phyloP scores from a whole-genome alignment of 2,113 vertebrate species.

The Crotalus helleri region DNA sequence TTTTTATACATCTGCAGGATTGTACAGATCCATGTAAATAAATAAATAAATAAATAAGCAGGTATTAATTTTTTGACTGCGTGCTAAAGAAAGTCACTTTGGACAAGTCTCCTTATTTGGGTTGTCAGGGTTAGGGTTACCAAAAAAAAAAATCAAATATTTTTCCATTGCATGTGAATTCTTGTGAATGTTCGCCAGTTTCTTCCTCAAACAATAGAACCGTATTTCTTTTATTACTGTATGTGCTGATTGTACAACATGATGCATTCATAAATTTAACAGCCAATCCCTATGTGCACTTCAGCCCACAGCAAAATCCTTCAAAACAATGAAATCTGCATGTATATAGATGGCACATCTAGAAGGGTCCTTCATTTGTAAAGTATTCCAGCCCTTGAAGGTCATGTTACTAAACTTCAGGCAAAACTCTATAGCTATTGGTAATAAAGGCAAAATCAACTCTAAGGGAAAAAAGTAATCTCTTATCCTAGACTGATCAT shows the following conservation, averaged over 20 bases:
- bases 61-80: not conserved
- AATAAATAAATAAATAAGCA: not conserved
- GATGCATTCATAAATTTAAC: not conserved
- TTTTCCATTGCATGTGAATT: not conserved
- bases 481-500: not conserved
- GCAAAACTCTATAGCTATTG: not conserved
- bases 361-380: not conserved
- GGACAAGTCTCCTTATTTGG: not conserved
- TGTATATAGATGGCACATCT: not conserved
- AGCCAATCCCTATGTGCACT: not conserved
- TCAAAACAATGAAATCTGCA: not conserved
- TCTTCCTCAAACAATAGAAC: not conserved
- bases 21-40: not conserved
- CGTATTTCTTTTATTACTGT: not conserved
- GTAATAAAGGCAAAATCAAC: conserved; percentile 23
- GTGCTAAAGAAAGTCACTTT: not conserved
- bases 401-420: not conserved
- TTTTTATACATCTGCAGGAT: not conserved
- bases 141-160: not conserved
- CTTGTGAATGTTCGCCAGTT: not conserved
- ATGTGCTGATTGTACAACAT: not conserved
- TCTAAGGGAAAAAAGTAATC: not conserved
- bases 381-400: not conserved
- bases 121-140: not conserved
- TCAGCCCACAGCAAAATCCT: not conserved